Base-by-base conservation (phyloP, 2,797 vertebrate genomes). In the Tamandua tetradactyla region DNA sequence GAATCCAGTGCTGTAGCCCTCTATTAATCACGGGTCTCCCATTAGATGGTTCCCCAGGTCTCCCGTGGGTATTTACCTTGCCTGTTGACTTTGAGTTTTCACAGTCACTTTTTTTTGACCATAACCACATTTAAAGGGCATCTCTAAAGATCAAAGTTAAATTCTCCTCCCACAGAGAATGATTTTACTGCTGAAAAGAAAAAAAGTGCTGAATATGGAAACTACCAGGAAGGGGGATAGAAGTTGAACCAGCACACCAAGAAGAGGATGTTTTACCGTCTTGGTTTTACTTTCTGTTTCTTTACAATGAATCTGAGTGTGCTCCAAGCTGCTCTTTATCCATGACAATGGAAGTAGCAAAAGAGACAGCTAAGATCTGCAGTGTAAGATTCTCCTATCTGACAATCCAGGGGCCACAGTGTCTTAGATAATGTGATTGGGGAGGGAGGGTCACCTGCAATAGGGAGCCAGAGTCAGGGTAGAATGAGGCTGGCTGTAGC, bases 101-200 rank as follows among this genome's bases (percentile, higher is more conserved):
- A 40, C 93, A 49, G 91, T 97, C 96, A 89, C 92, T 97, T 97
- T 47, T 47, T 97, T 98, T 95, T 98, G 96, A 96, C 96, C 95
- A 90, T 97, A 97, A 98, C 98, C 98, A 98, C 98, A 98, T 98
- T 98, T 98, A 97, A 98, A 98, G 97, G 91, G 80, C 91, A 91
- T 96, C 94, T 85, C 97, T 94, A 83, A 97, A 98, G 97, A 98
- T 98, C 97, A 98, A 98, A 98, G 97, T 27, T 96, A 94, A 95
- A 93, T 95, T 97, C 88, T 98, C 98, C 96, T 98, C 96, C 98
- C 96, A 97, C 96, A 95, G 87, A 97, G 90, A 80, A 93, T 97
- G 93, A 88, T 97, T 97, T 93, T 88, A 97, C 11, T 92, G 88
- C 83, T 59, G 64, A 94, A 95, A 74, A 94, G 87, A 82, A 96